These are phyloP conservation scores for Ethmia dodecea DNA, from an alignment of 2,888 invertebrate species.

Conservation along the genomic window DNA sequence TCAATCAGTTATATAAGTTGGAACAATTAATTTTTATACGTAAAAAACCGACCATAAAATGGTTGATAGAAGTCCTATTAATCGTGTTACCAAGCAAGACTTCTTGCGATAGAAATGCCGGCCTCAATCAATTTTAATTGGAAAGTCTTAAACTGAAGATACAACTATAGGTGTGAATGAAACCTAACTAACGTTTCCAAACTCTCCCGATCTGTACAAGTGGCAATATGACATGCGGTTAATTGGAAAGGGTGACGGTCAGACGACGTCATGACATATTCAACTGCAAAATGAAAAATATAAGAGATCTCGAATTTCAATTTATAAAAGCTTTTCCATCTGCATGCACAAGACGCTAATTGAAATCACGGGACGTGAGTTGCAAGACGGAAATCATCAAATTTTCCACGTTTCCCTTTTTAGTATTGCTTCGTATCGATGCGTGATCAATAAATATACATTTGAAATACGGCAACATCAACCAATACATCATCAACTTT, in stretches of 20 bases:
- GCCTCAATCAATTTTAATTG: too few species aligned
- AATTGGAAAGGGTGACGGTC: slow-evolving; percentile 41
- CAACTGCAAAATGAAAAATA: slow-evolving; percentile 11
- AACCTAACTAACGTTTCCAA: slow-evolving; percentile 8
- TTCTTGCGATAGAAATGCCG: too few species aligned
- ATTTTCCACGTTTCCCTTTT: slow-evolving; percentile 11
- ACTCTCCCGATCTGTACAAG: slow-evolving; percentile 26
- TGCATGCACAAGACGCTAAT: slow-evolving; percentile 24
- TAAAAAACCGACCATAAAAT: too few species aligned
- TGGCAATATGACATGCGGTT: slow-evolving; percentile 39
- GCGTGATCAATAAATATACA: too few species aligned
- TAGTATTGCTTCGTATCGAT: too few species aligned
- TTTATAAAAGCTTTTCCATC: slow-evolving; percentile 10
- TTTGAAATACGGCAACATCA: too few species aligned
- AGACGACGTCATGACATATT: slow-evolving; percentile 18
- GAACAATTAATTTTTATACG: too few species aligned
- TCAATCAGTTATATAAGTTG: too few species aligned
- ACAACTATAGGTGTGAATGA: not conserved
- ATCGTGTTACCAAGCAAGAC: too few species aligned
- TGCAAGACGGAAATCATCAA: slow-evolving; percentile 9
- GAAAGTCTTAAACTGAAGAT: too few species aligned
- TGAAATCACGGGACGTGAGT: slow-evolving; percentile 21
- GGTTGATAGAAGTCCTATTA: too few species aligned
- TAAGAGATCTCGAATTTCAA: slow-evolving; percentile 5
- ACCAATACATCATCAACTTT: too few species aligned